phyloP scores from a whole-genome alignment of 2,888 invertebrate genomes.

The Lacanobia wlatinum region DNA sequence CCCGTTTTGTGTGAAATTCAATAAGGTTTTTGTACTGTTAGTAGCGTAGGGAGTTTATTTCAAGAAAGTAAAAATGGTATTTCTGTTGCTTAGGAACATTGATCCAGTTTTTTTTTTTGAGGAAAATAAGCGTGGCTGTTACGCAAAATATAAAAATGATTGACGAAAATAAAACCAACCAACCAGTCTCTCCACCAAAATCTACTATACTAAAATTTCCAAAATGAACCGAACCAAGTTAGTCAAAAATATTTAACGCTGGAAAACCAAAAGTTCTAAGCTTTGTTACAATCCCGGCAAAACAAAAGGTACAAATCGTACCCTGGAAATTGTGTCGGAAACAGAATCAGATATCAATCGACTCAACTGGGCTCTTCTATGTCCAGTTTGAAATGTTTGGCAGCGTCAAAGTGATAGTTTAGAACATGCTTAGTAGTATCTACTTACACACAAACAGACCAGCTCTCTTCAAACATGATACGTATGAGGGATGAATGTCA shows the following conservation, averaged over 20 bases:
- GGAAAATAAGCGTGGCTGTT: background rate
- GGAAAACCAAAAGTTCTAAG: constrained; percentile 5
- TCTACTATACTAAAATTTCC: no score
- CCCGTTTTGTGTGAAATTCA: constrained; percentile 43
- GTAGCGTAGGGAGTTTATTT: background rate
- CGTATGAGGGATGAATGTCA: background rate
- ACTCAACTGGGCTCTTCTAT: constrained; percentile 60
- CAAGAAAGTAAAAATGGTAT: background rate
- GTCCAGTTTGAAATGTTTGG: constrained; percentile 56
- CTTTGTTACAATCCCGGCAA: constrained; percentile 11
- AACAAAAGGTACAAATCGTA: constrained; percentile 59
- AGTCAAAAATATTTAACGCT: background rate
- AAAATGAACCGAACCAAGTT: background rate
- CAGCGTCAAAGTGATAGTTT: constrained; percentile 35
- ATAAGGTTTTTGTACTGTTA: constrained; percentile 37
- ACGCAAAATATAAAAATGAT: no score
- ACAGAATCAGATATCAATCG: constrained; percentile 76
- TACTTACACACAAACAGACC: background rate
- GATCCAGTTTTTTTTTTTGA: background rate
- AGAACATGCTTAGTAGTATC: background rate
- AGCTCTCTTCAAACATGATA: no score
- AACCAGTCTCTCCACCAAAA: background rate
- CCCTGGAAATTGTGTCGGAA: constrained; percentile 64
- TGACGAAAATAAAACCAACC: background rate
- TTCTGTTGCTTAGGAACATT: background rate